Evolutionary conservation across 2,888 invertebrate genomes (phyloP).

Genomic region (Pammene fasciana): DNA sequence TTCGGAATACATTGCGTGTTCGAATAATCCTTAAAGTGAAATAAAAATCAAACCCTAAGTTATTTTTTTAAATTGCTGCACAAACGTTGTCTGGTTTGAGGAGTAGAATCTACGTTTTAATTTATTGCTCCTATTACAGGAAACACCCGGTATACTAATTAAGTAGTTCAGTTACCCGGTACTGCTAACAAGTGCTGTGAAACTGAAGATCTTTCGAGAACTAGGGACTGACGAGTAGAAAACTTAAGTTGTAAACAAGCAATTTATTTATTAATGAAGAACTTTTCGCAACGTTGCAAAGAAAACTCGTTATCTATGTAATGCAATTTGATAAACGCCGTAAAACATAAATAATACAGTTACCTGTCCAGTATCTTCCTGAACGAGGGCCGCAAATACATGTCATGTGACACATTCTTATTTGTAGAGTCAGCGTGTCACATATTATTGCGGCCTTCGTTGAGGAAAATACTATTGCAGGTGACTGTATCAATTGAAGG

Average conservation of each 20-base stretch:
- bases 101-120: too few species aligned
- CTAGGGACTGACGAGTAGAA: conserved; percentile 9
- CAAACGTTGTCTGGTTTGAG: too few species aligned
- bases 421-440: too few species aligned
- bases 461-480: not conserved
- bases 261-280: conserved; percentile 11
- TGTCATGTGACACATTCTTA: too few species aligned
- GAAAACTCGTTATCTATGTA: not conserved
- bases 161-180: not conserved
- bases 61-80: too few species aligned
- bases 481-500: not conserved
- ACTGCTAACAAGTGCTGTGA: conserved; percentile 7
- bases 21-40: too few species aligned
- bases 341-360: not conserved
- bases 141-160: conserved; percentile 13
- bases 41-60: too few species aligned
- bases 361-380: too few species aligned
- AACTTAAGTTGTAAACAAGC: conserved; percentile 22
- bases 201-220: conserved; percentile 17
- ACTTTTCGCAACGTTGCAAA: conserved; percentile 2
- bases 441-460: too few species aligned
- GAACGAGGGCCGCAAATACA: too few species aligned
- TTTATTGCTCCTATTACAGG: too few species aligned
- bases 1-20: too few species aligned
- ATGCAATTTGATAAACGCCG: not conserved